Evolutionary conservation across 1,140 invertebrate species (phyloP).

Genomic region (Apis mellifera): DNA sequence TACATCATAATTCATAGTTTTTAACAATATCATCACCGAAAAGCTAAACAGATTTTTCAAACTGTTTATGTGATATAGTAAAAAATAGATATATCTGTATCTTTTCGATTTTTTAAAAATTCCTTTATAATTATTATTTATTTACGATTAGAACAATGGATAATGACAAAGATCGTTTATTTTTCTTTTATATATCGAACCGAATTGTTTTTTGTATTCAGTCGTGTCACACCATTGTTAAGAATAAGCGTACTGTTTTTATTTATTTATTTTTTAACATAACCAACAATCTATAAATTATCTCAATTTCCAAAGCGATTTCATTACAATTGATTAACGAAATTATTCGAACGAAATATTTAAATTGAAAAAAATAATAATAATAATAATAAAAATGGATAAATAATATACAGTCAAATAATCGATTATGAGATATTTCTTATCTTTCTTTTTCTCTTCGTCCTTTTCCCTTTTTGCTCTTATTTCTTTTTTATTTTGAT

Average conservation of each 20-base stretch:
- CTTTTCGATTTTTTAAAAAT: conserved; percentile 68
- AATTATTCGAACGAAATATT: background rate
- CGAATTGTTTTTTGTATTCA: background rate
- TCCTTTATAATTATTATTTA: conserved; percentile 62
- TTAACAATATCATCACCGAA: background rate
- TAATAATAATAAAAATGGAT: background rate
- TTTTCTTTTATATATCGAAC: conserved; percentile 16
- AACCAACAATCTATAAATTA: background rate
- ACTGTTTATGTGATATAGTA: conserved; percentile 65
- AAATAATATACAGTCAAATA: background rate
- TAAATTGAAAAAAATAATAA: background rate
- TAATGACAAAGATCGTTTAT: conserved; percentile 36
- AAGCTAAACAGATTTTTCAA: conserved; percentile 35
- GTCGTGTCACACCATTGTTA: background rate
- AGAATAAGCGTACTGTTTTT: background rate
- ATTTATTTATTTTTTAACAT: background rate
- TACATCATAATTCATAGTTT: background rate
- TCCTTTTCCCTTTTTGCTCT: background rate
- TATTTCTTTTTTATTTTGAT: background rate
- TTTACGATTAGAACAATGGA: conserved; percentile 62
- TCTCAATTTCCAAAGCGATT: background rate
- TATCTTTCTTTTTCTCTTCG: background rate
- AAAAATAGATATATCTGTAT: conserved; percentile 68
- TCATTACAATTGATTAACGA: background rate
- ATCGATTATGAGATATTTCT: background rate